Evolutionary conservation across 2,113 vertebrate genomes (phyloP), one percentile per base, ranked within the genome.

Genomic region (Regulus satrapa): DNA sequence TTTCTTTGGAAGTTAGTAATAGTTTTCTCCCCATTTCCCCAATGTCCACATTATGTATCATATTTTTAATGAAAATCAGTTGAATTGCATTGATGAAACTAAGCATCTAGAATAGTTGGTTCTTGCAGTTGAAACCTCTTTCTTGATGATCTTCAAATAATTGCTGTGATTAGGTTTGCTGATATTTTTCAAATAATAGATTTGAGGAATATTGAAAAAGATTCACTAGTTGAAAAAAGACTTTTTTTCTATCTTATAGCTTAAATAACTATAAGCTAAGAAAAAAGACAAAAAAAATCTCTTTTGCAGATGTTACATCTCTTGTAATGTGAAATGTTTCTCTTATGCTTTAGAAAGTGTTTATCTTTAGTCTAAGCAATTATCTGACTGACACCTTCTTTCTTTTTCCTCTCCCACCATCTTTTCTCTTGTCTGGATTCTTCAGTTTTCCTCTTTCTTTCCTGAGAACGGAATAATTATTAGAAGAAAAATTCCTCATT

Each of bases 331-430:
- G 74, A 85, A 72, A 85, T 85, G 62, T 83, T 90, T 75, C 63
- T 89, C 16, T 67, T 58, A 59, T 71, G 25, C 41, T 90, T 88
- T 76, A 80, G 28, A 34, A 92, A 85, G 20, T 87, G 83, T 89
- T 95, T 89, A 38, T 94, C 85, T 96, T 93, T 51, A 46, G 81
- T 73, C 62, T 83, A 61, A 80, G 51, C 46, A 80, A 79, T 85
- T 91, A 91, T 76, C 71, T 95, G 78, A 59, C 92, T 0, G 19
- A 26, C 75, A 83, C 38, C 31, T 80, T 89, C 48, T 75, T 89
- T 87, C 69, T 88, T 73, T 94, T 81, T 68, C 49, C 59, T 68
- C 18, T 49, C 45, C 20, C 32, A 43, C 69, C 72, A 51, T 76
- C 54, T 95, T 61, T 71, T 87, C 73, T 76, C 40, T 41, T 58